These are phyloP conservation scores for Heliconius ethilla DNA, from an alignment of 2,888 invertebrate genomes.

Conservation along the genomic window DNA sequence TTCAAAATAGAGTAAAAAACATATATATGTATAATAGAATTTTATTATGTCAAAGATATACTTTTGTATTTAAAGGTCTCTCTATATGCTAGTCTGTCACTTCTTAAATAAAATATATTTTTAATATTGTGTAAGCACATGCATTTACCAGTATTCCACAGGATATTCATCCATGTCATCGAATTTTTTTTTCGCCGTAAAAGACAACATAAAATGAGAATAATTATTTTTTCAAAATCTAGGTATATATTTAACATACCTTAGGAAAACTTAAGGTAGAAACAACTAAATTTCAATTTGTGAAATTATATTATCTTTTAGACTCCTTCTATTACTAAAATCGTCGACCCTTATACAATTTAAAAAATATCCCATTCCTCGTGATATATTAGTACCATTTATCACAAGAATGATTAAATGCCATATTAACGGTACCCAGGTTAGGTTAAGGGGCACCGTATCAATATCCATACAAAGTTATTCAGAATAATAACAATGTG, in stretches of 20 bases:
- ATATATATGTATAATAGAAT: no score
- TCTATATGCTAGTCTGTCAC: no score
- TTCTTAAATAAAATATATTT: no score
- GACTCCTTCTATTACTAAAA: neutral
- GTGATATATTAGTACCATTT: conserved; percentile 21
- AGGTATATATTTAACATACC: neutral
- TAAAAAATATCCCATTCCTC: conserved; percentile 17
- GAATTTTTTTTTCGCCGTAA: no score
- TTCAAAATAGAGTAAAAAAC: no score
- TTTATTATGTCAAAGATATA: no score
- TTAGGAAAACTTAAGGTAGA: neutral
- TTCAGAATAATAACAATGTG: conserved; percentile 1
- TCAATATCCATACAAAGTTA: conserved; percentile 4
- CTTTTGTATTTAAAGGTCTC: no score
- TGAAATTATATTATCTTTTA: neutral
- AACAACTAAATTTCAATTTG: neutral
- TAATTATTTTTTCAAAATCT: neutral
- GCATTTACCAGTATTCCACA: no score
- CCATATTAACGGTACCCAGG: conserved; percentile 13
- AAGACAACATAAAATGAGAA: no score
- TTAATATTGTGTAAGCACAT: no score
- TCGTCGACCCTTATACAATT: conserved; percentile 2
- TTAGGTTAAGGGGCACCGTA: conserved; percentile 21
- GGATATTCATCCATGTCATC: no score
- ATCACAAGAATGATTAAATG: conserved; percentile 20